These are phyloP conservation scores for Crambe crambe DNA, from an alignment of 37 sponge, comb jelly and placozoan genomes.

Conservation along the genomic window DNA sequence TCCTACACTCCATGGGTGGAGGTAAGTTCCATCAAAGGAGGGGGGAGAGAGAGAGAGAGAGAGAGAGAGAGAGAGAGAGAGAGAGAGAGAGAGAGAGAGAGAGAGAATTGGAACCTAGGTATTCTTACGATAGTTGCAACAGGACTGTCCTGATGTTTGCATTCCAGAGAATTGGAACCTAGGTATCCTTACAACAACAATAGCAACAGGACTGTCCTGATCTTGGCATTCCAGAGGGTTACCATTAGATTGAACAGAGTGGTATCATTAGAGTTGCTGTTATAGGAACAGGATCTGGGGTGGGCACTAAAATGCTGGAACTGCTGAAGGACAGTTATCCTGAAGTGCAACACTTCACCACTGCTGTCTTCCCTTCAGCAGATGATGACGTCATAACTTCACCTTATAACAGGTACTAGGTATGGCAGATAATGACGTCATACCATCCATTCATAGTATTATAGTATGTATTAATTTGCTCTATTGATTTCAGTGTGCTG, in stretches of 20 bases:
- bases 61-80: conserved; percentile 19
- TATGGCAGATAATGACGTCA: neutral
- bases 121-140: too few species aligned
- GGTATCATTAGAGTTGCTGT: too few species aligned
- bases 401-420: conserved; percentile 98
- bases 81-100: conserved; percentile 11
- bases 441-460: too few species aligned
- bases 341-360: conserved; percentile 85
- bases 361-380: conserved; percentile 90
- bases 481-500: conserved; percentile 66
- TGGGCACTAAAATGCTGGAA: conserved; percentile 87
- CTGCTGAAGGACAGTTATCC: conserved; percentile 87
- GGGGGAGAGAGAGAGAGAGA: conserved; percentile 11
- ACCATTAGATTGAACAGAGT: too few species aligned
- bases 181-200: too few species aligned
- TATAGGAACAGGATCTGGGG: conserved; percentile 96
- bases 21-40: conserved; percentile 65
- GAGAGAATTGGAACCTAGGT: too few species aligned
- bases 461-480: neutral
- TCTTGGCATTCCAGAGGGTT: too few species aligned
- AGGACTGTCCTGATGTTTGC: too few species aligned
- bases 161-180: too few species aligned
- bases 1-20: conserved; percentile 98
- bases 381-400: conserved; percentile 99
- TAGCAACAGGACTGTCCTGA: too few species aligned